phyloP scores from a whole-genome alignment of 2,113 vertebrate species.

The Heliornis fulica region DNA sequence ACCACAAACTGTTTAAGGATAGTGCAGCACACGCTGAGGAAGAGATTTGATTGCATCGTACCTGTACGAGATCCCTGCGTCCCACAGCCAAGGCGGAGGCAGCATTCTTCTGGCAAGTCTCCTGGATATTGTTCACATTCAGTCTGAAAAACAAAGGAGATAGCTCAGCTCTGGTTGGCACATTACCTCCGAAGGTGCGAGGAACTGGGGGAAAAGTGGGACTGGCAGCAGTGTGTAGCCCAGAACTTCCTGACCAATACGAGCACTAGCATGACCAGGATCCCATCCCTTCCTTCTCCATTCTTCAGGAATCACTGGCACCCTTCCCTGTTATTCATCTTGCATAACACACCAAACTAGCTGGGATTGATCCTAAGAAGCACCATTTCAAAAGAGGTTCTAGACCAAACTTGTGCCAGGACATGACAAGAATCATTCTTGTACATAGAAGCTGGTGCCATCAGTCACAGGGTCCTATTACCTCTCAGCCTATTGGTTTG shows the following conservation, averaged over 20 bases:
- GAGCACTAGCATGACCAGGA: not conserved
- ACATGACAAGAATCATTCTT: not conserved
- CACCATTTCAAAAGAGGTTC: not conserved
- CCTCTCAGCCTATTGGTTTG: not conserved
- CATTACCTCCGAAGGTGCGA: fast-evolving
- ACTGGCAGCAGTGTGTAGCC: not conserved
- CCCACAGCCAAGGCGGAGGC: slow-evolving; percentile 86
- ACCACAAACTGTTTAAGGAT: not conserved
- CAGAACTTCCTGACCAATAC: not conserved
- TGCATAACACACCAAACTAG: not conserved
- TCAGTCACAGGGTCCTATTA: not conserved
- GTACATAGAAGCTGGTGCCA: not conserved
- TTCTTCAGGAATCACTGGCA: not conserved
- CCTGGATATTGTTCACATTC: slow-evolving; percentile 91
- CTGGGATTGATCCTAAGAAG: not conserved
- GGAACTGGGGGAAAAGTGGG: no score
- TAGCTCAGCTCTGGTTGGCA: not conserved
- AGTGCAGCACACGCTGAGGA: not conserved
- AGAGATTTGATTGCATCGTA: not conserved
- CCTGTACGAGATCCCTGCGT: slow-evolving; percentile 93
- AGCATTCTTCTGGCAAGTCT: slow-evolving; percentile 95
- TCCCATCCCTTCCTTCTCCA: not conserved
- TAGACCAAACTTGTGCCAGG: not conserved
- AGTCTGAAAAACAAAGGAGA: slow-evolving; percentile 74
- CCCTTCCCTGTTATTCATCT: not conserved